Evolutionary conservation across 2,888 invertebrate species (phyloP).

Genomic region (Sicus ferrugineus): DNA sequence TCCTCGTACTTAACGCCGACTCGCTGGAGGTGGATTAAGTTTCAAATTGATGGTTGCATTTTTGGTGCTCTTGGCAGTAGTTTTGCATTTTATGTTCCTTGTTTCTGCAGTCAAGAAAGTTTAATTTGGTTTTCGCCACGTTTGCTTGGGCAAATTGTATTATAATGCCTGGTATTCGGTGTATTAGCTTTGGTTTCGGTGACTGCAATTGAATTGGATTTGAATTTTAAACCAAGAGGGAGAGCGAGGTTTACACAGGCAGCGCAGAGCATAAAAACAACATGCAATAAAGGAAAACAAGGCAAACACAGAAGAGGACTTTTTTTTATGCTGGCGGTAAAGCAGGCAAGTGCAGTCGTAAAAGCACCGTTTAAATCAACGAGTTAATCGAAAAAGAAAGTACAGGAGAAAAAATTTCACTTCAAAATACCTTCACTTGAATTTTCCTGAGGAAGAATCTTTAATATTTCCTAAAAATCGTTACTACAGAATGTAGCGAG

Average conservation of each 20-base stretch:
- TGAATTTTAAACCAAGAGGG: slow-evolving; percentile 15
- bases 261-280: background rate
- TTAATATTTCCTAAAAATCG: too few relatives aligned
- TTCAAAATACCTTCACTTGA: too few relatives aligned
- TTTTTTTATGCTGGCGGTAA: too few relatives aligned
- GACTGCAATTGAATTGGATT: slow-evolving; percentile 30
- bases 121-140: slow-evolving; percentile 30
- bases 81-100: background rate
- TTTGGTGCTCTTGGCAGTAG: slow-evolving; percentile 18
- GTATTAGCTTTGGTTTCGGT: slow-evolving; percentile 18
- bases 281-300: background rate
- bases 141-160: slow-evolving; percentile 28
- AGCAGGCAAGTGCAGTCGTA: background rate
- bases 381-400: background rate
- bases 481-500: too few relatives aligned
- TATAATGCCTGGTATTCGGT: slow-evolving; percentile 15
- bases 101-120: slow-evolving; percentile 22
- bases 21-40: slow-evolving; percentile 42
- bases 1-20: background rate
- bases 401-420: too few relatives aligned
- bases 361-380: background rate
- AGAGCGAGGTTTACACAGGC: background rate
- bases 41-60: slow-evolving; percentile 41
- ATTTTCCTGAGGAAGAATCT: too few relatives aligned
- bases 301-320: background rate